Evolutionary conservation across 2,113 vertebrate genomes (phyloP).

Genomic region (Ictalurus punctatus): DNA sequence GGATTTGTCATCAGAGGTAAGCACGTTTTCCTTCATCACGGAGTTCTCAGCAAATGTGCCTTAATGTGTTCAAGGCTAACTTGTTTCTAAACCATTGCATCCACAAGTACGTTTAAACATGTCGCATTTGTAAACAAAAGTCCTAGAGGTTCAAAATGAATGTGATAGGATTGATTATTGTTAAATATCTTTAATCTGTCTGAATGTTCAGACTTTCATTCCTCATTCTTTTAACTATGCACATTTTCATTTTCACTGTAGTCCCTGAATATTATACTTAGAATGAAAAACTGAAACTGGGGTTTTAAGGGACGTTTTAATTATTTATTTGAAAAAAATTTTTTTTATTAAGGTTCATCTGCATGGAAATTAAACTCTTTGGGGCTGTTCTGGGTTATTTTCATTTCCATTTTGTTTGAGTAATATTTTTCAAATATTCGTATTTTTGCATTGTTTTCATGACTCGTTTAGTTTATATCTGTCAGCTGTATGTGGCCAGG

Average conservation of each 20-base stretch:
- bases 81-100: neutral
- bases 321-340: no score
- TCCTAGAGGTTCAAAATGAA: neutral
- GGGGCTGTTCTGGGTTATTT: neutral
- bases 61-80: neutral
- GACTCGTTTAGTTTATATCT: neutral
- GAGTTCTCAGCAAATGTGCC: neutral
- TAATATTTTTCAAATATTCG: neutral
- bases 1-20: slow-evolving; percentile 97
- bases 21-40: slow-evolving; percentile 27
- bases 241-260: neutral
- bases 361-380: neutral
- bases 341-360: neutral
- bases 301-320: neutral
- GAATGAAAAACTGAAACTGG: neutral
- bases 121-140: neutral
- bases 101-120: neutral
- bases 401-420: no score
- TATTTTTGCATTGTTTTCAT: neutral
- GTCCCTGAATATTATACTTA: neutral
- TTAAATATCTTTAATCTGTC: neutral
- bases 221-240: neutral
- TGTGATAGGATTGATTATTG: neutral
- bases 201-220: neutral
- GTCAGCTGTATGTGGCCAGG: neutral